phyloP scores from a whole-genome alignment of 2,797 vertebrate genomes.

The Carapus acus region DNA sequence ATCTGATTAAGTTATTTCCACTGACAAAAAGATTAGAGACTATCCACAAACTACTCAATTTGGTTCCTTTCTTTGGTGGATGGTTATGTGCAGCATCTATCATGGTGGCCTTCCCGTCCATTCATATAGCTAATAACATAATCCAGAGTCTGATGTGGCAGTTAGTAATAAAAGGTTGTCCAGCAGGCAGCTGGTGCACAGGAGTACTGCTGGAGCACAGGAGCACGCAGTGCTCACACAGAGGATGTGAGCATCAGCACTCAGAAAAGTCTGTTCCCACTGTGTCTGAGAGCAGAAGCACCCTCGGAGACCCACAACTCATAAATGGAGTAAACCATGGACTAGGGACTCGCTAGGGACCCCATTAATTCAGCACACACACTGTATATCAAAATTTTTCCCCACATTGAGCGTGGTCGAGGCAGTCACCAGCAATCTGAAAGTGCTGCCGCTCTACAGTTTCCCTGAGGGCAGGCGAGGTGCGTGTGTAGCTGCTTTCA shows the following conservation, averaged over 20 bases:
- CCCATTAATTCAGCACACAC: conserved; percentile 57
- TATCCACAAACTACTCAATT: conserved; percentile 1
- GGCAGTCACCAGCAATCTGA: conserved; percentile 45
- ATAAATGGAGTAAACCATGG: conserved; percentile 41
- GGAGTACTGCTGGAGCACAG: no score
- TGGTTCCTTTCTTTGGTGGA: conserved; percentile 21
- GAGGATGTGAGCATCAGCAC: conserved; percentile 5
- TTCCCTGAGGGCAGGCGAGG: conserved; percentile 34
- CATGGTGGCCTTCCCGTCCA: conserved; percentile 50
- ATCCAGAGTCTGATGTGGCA: conserved; percentile 47
- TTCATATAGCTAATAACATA: conserved; percentile 58
- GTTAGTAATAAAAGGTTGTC: conserved; percentile 36
- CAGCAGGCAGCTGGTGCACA: no score
- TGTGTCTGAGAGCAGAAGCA: neutral
- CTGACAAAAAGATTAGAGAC: no score
- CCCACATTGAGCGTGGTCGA: conserved; percentile 41
- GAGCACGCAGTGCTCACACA: conserved; percentile 28
- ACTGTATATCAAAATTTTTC: conserved; percentile 36
- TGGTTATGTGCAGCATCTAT: conserved; percentile 49
- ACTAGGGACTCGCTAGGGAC: conserved; percentile 43
- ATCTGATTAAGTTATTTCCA: no score
- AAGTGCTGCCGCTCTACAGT: conserved; percentile 50
- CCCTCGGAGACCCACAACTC: conserved; percentile 28
- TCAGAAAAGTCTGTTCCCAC: conserved; percentile 22
- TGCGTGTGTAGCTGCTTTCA: conserved; percentile 12